Conservation (phyloP, 2,888 invertebrate genomes). For the Protonemura montana region DNA sequence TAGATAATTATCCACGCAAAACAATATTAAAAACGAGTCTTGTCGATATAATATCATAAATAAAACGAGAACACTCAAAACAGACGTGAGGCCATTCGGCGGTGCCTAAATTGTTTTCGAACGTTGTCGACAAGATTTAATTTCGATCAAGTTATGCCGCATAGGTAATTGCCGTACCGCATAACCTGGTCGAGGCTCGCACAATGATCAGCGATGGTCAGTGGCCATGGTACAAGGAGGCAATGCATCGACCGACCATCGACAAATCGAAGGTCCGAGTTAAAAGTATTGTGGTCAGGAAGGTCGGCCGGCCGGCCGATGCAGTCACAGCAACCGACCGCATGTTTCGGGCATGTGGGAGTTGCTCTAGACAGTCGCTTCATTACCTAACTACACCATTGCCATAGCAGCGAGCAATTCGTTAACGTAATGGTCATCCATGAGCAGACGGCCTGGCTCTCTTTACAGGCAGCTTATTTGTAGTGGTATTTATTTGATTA, state of each 20-base stretch:
- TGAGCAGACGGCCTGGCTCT: neutral
- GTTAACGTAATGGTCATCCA: neutral
- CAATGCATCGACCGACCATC: neutral
- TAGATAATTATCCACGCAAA: too few relatives aligned
- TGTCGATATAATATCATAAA: too few relatives aligned
- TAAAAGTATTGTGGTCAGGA: neutral
- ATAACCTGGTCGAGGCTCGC: neutral
- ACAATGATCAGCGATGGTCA: neutral
- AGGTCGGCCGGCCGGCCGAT: neutral
- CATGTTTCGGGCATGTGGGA: neutral
- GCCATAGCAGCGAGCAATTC: neutral
- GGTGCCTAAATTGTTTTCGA: neutral
- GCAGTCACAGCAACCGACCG: neutral
- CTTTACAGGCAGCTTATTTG: neutral
- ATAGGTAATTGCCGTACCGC: neutral
- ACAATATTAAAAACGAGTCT: too few relatives aligned
- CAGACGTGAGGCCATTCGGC: too few relatives aligned
- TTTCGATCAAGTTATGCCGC: neutral
- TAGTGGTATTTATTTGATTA: neutral
- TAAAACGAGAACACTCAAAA: too few relatives aligned
- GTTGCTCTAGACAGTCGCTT: neutral
- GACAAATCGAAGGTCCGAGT: neutral
- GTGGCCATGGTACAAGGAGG: neutral
- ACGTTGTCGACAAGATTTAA: neutral
- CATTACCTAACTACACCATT: neutral